A percentile compares a stretch with the other conserved stretches of the same genome.
These are phyloP conservation scores for Campylomormyrus tamandua DNA, from an alignment of 2,113 vertebrate species.

Conservation along the genomic window DNA sequence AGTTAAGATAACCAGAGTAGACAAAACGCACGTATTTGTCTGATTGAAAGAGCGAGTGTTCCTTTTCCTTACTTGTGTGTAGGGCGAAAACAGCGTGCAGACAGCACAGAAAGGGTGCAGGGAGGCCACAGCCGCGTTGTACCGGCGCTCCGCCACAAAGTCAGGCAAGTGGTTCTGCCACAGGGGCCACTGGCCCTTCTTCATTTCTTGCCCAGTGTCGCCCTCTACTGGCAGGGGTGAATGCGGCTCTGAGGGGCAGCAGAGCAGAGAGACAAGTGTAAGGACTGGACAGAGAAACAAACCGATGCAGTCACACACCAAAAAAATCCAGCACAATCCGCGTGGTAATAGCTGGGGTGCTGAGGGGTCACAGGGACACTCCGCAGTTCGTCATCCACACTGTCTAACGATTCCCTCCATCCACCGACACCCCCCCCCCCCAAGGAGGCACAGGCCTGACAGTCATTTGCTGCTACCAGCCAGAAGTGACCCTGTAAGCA, in stretches of 20 bases:
- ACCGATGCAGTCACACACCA: neutral
- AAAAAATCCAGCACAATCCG: neutral
- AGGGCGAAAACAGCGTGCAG: conserved; percentile 86
- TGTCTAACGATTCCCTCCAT: neutral
- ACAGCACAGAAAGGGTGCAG: conserved; percentile 82
- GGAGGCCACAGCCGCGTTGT: conserved; percentile 75
- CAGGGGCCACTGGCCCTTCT: conserved; percentile 69
- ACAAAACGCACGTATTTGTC: neutral
- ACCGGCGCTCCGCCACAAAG: conserved; percentile 81
- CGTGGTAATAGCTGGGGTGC: conserved; percentile 11
- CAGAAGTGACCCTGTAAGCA: conserved; percentile 59
- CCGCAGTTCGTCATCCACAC: neutral
- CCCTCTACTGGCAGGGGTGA: conserved; percentile 71
- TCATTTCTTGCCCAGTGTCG: conserved; percentile 63
- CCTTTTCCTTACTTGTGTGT: conserved; percentile 54
- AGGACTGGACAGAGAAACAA: neutral
- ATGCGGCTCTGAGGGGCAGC: conserved; percentile 48
- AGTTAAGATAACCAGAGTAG: neutral
- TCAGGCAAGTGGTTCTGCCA: conserved; percentile 76
- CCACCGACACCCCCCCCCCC: neutral
- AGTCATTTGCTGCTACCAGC: conserved; percentile 31
- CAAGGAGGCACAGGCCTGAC: conserved; percentile 37
- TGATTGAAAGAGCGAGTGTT: too few species aligned
- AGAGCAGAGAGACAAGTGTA: neutral
- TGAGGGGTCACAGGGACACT: neutral